A percentile compares a stretch with the other conserved stretches of the same genome.
Evolutionary conservation across 1,140 invertebrate genomes (phyloP).

Genomic region (Aporrectodea caliginosa): DNA sequence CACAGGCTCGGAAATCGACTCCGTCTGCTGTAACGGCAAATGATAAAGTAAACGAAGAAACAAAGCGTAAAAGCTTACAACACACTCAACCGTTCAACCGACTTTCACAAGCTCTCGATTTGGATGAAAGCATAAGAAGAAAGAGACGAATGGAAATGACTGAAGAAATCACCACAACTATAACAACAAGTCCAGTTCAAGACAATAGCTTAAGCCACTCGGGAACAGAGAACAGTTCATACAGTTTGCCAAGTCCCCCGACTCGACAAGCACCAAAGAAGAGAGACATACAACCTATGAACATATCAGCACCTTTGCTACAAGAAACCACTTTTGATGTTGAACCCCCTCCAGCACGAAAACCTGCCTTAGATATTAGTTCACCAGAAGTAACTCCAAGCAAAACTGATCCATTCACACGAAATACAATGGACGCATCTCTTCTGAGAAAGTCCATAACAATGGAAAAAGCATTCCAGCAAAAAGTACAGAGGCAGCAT

Average conservation of each 20-base stretch:
- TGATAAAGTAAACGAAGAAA: too few relatives aligned
- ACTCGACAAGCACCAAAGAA: background rate
- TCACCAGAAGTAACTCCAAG: background rate
- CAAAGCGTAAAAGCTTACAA: too few relatives aligned
- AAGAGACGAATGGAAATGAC: background rate
- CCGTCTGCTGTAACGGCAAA: too few relatives aligned
- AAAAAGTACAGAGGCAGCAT: background rate
- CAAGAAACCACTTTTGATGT: background rate
- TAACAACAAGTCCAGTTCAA: background rate
- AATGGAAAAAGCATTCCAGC: background rate
- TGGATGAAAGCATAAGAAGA: background rate
- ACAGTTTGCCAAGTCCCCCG: background rate
- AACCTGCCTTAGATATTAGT: background rate
- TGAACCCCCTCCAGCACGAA: background rate
- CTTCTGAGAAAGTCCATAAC: background rate
- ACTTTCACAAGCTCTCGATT: background rate
- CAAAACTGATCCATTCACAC: background rate
- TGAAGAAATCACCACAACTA: background rate
- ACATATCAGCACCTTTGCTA: background rate
- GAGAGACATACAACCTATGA: background rate
- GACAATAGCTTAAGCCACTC: background rate
- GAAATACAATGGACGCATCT: background rate
- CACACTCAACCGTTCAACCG: too few relatives aligned
- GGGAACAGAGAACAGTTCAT: background rate
- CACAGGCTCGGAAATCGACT: too few relatives aligned